Percentiles rank a stretch among this genome's conserved stretches.
Conservation (phyloP, 2,797 vertebrate species). For the Brachyrhaphis roseni region DNA sequence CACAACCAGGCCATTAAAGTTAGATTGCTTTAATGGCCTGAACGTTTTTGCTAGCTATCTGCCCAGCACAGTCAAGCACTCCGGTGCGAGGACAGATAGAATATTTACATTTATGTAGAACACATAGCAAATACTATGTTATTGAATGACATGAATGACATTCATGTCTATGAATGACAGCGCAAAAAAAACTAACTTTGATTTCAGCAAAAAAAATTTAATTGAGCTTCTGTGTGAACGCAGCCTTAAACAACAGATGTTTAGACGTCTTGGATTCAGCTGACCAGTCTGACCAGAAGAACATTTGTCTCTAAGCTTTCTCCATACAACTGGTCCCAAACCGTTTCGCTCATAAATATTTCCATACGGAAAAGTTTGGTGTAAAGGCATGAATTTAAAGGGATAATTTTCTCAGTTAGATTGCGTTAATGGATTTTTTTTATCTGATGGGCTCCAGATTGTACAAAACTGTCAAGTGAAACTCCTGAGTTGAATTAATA, state of each 20-base stretch:
- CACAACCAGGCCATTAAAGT: too few relatives aligned
- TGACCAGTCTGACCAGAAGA: background rate
- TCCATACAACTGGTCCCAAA: background rate
- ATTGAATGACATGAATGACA: too few relatives aligned
- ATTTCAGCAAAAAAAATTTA: too few relatives aligned
- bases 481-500: background rate
- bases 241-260: background rate
- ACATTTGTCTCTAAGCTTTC: background rate
- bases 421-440: background rate
- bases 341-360: background rate
- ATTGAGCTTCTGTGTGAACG: too few relatives aligned
- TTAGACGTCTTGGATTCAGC: background rate
- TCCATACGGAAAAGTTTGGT: background rate
- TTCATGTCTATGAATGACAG: too few relatives aligned
- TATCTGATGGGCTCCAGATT: background rate
- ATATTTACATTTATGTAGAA: background rate
- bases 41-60: too few relatives aligned
- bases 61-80: too few relatives aligned
- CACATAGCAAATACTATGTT: background rate
- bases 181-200: too few relatives aligned
- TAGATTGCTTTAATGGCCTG: too few relatives aligned
- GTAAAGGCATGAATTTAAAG: background rate
- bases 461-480: background rate
- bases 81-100: too few relatives aligned
- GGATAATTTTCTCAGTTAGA: background rate